These are phyloP conservation scores for Diloba caeruleocephala DNA, from an alignment of 2,888 invertebrate species.

Conservation along the genomic window DNA sequence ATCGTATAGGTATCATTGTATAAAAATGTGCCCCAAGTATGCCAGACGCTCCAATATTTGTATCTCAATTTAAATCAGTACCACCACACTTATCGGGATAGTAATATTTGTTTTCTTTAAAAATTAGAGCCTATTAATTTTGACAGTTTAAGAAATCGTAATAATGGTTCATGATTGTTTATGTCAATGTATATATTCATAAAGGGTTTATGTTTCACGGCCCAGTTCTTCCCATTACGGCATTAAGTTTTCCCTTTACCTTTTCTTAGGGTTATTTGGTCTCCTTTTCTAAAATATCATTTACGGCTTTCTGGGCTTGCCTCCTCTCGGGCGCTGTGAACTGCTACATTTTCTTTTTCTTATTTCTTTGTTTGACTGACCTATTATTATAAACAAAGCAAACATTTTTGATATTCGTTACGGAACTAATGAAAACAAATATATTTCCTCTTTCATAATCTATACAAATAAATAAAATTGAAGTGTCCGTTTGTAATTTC, in stretches of 20 bases:
- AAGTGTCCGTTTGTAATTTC: too few species aligned
- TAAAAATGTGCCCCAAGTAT: too few species aligned
- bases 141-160: constrained; percentile 36
- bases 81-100: too few species aligned
- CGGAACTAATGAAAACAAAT: too few species aligned
- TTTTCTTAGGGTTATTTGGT: not conserved
- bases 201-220: constrained; percentile 21
- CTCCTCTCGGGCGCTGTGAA: too few species aligned
- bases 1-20: too few species aligned
- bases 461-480: too few species aligned
- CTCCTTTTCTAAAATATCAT: not conserved
- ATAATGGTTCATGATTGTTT: constrained; percentile 22
- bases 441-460: too few species aligned
- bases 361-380: too few species aligned
- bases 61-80: not conserved
- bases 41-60: constrained; percentile 16
- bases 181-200: constrained; percentile 25
- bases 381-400: too few species aligned
- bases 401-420: too few species aligned
- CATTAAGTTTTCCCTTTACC: not conserved
- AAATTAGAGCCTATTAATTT: constrained; percentile 39
- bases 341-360: too few species aligned
- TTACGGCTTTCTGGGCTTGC: not conserved
- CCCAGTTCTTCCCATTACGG: constrained; percentile 5
- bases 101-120: constrained; percentile 5